Evolutionary conservation across 2,797 vertebrate species (phyloP).

Genomic region (Vipera latastei): DNA sequence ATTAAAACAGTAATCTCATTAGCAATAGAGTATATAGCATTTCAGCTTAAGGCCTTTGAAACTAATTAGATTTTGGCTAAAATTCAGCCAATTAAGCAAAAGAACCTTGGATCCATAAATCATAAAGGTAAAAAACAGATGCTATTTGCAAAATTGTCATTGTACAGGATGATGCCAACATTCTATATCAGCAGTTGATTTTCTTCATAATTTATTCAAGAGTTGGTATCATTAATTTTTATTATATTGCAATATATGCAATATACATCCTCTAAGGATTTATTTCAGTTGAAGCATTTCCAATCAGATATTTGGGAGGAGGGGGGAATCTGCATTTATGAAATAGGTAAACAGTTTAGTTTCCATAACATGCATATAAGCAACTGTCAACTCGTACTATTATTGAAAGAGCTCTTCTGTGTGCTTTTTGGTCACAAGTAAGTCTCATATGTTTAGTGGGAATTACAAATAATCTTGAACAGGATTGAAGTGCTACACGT

Average conservation of each 20-base stretch:
- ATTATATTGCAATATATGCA: neutral
- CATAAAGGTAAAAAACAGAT: neutral
- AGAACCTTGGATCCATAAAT: neutral
- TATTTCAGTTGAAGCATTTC: neutral
- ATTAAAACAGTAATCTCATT: slow-evolving; percentile 17
- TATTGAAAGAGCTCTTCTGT: neutral
- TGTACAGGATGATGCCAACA: neutral
- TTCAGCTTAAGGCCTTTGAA: slow-evolving; percentile 11
- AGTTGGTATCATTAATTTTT: neutral
- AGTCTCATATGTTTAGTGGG: neutral
- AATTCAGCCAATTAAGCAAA: slow-evolving; percentile 7
- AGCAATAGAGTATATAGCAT: neutral
- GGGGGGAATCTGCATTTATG: neutral
- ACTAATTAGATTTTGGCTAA: slow-evolving; percentile 7
- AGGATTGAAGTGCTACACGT: neutral
- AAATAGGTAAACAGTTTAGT: neutral
- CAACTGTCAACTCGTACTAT: neutral
- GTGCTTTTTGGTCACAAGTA: neutral
- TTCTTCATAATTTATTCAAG: neutral
- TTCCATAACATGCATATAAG: slow-evolving; percentile 1
- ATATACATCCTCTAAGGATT: neutral
- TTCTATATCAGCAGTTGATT: neutral
- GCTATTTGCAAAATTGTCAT: neutral
- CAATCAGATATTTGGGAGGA: neutral
- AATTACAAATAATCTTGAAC: neutral